These are phyloP conservation scores for Stenopsyche tienmushanensis DNA, from an alignment of 1,140 invertebrate species.

Conservation along the genomic window DNA sequence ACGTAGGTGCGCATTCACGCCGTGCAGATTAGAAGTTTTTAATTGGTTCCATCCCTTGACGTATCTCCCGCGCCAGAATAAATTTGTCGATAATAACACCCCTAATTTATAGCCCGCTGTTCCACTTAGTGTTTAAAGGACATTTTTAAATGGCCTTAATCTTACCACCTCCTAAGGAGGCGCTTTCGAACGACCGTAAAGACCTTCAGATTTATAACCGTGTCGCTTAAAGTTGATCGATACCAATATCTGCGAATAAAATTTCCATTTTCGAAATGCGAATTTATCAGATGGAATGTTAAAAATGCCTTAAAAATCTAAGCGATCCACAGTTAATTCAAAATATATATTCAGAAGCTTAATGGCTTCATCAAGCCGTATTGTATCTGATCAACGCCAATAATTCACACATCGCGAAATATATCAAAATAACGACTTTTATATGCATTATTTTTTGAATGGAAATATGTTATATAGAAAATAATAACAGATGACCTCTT, in stretches of 20 bases:
- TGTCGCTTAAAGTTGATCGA: neutral
- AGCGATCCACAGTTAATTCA: too few relatives aligned
- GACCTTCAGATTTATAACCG: neutral
- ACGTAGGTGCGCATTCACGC: conserved; percentile 9
- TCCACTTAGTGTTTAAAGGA: conserved; percentile 6
- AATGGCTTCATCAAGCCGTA: neutral
- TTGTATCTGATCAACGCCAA: neutral
- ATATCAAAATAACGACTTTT: conserved; percentile 6
- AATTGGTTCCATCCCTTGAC: conserved; percentile 38
- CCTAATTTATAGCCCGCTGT: conserved; percentile 20
- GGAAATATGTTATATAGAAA: neutral
- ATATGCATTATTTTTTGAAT: neutral
- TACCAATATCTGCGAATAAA: too few relatives aligned
- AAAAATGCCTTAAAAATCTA: too few relatives aligned
- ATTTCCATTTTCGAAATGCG: too few relatives aligned
- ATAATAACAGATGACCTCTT: neutral
- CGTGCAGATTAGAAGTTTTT: conserved; percentile 41
- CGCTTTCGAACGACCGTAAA: too few relatives aligned
- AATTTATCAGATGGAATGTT: too few relatives aligned
- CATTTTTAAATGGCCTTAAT: conserved; percentile 16
- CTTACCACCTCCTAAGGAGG: too few relatives aligned
- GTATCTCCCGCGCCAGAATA: conserved; percentile 26
- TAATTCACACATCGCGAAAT: neutral
- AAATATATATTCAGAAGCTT: neutral
- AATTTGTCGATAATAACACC: conserved; percentile 40